phyloP scores from a whole-genome alignment of 2,113 vertebrate genomes.

The Sander lucioperca region DNA sequence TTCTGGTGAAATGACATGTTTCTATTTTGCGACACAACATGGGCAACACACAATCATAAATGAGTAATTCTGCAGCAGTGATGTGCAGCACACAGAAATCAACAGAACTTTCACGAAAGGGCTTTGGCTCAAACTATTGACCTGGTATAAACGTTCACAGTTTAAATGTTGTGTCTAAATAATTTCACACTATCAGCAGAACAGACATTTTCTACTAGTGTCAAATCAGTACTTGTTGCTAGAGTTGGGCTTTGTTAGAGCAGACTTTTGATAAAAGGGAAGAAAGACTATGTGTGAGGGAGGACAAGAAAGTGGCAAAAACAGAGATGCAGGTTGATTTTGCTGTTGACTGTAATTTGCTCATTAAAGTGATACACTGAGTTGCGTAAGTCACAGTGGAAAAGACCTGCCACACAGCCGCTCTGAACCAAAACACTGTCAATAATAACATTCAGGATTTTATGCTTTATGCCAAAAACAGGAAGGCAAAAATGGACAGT shows the following conservation, averaged over 20 bases:
- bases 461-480: background rate
- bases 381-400: background rate
- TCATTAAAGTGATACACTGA: slow-evolving; percentile 1
- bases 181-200: slow-evolving; percentile 2
- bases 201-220: background rate
- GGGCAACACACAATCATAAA: background rate
- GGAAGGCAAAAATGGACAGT: background rate
- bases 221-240: background rate
- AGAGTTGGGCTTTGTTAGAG: background rate
- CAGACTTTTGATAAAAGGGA: background rate
- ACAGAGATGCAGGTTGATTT: background rate
- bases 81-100: background rate
- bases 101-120: background rate
- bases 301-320: background rate
- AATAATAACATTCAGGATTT: background rate
- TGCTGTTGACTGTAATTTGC: slow-evolving; percentile 13
- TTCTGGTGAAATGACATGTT: slow-evolving; percentile 17
- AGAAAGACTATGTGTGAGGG: background rate
- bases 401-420: background rate
- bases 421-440: slow-evolving; percentile 1
- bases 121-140: background rate
- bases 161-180: slow-evolving; percentile 6
- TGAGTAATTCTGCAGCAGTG: background rate
- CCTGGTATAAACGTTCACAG: background rate
- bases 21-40: background rate